These are phyloP conservation scores for Beroe ovata DNA, from an alignment of 37 sponge, comb jelly and placozoan species.

Conservation along the genomic window DNA sequence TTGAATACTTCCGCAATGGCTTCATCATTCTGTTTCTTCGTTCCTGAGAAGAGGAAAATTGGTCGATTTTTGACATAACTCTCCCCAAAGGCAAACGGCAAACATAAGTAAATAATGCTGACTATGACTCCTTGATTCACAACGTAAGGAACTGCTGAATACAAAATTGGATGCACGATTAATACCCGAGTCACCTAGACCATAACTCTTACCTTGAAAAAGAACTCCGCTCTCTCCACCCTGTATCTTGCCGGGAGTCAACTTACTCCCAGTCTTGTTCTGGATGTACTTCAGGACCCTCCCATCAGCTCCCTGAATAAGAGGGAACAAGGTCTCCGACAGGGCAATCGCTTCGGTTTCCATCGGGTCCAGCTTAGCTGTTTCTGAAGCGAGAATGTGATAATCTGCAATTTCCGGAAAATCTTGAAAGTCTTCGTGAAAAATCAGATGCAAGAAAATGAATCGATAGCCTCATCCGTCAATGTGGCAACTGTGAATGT, in stretches of 20 bases:
- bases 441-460: no score
- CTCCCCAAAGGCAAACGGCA: no score
- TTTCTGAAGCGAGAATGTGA: no score
- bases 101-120: no score
- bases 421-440: no score
- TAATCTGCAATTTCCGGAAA: no score
- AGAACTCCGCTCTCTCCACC: background rate
- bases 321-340: background rate
- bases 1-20: constrained; percentile 47
- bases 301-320: background rate
- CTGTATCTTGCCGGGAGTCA: constrained; percentile 3
- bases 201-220: constrained; percentile 1
- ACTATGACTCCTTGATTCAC: no score
- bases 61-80: no score
- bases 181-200: no score
- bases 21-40: constrained; percentile 51
- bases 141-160: no score
- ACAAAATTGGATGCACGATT: no score
- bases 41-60: constrained; percentile 26
- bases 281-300: constrained; percentile 4
- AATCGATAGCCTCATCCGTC: no score
- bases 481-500: background rate
- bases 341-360: constrained; percentile 8
- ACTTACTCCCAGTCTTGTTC: background rate
- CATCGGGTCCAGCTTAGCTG: background rate